phyloP scores from a whole-genome alignment of 2,888 invertebrate genomes.

The Desoria tigrina region DNA sequence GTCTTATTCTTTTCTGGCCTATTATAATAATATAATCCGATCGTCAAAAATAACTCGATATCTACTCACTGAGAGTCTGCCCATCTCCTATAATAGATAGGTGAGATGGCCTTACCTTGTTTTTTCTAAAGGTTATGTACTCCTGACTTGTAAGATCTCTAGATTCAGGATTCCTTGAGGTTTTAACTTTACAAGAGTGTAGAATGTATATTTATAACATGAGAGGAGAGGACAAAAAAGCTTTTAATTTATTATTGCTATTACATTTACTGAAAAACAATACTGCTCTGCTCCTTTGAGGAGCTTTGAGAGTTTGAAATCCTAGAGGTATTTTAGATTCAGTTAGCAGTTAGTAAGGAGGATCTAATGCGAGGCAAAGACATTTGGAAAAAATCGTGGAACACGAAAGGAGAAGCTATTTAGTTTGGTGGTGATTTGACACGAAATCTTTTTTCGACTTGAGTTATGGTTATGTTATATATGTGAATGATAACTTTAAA shows the following conservation, averaged over 20 bases:
- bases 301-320: background rate
- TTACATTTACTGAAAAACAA: constrained; percentile 39
- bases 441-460: constrained; percentile 7
- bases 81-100: too few relatives aligned
- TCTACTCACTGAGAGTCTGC: too few relatives aligned
- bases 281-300: constrained; percentile 5
- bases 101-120: too few relatives aligned
- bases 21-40: background rate
- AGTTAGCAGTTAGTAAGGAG: too few relatives aligned
- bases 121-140: too few relatives aligned
- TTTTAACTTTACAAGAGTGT: too few relatives aligned
- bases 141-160: too few relatives aligned
- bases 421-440: background rate
- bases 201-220: too few relatives aligned
- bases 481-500: too few relatives aligned
- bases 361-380: background rate
- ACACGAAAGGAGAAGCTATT: background rate
- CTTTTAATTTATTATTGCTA: constrained; percentile 39
- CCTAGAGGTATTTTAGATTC: background rate
- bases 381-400: background rate
- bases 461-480: background rate
- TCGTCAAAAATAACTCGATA: background rate
- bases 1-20: too few relatives aligned
- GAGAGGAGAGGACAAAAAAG: constrained; percentile 23
- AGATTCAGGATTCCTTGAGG: too few relatives aligned